Conservation (phyloP, 2,113 vertebrate species). For the Bubo blakistoni region DNA sequence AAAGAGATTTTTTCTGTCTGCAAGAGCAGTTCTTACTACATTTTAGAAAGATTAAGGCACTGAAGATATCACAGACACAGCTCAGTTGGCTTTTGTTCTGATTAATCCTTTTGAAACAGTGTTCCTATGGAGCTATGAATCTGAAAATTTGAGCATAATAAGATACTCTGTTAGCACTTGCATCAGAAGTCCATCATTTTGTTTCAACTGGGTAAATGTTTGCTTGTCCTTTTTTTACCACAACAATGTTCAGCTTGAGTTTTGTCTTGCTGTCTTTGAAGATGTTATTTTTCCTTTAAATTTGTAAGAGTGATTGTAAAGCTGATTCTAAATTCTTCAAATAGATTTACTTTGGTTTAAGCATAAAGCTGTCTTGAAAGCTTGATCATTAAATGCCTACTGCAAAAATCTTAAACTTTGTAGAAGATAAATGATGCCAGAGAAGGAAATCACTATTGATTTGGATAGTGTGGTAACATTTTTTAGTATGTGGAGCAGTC, state of each 20-base stretch:
- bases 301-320: neutral
- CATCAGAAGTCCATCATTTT: neutral
- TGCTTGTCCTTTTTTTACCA: neutral
- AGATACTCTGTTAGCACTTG: neutral
- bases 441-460: neutral
- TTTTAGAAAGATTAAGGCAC: neutral
- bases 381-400: neutral
- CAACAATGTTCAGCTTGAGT: neutral
- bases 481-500: neutral
- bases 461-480: neutral
- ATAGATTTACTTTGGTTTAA: neutral
- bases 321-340: neutral
- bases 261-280: neutral
- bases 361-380: neutral
- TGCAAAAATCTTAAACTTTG: neutral
- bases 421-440: neutral
- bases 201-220: neutral
- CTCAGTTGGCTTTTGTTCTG: neutral
- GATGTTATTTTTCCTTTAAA: neutral
- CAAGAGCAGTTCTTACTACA: neutral
- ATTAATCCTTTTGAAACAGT: neutral
- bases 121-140: neutral
- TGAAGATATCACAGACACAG: neutral
- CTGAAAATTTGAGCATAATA: neutral
- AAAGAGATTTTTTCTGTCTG: neutral